Conservation (phyloP, 2,113 vertebrate genomes). For the Bombycilla garrulus region DNA sequence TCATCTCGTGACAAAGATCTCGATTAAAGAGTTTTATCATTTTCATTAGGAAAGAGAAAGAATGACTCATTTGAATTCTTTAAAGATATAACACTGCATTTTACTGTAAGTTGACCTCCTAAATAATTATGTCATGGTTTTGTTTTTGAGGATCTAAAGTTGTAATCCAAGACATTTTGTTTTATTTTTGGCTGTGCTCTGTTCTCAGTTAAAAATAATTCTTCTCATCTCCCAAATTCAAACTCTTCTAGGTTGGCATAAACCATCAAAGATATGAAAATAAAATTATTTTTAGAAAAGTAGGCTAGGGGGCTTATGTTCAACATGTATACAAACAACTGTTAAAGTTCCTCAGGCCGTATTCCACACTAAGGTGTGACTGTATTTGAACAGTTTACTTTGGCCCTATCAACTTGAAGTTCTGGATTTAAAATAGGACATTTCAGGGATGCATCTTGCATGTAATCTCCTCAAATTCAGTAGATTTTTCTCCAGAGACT, state of each 20-base stretch:
- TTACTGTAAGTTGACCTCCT: background rate
- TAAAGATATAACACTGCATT: background rate
- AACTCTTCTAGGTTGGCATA: background rate
- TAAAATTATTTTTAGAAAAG: constrained; percentile 13
- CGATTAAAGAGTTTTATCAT: background rate
- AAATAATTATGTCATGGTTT: constrained; percentile 5
- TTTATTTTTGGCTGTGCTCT: background rate
- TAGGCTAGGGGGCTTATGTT: background rate
- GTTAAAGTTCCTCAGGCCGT: background rate
- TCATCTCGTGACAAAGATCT: background rate
- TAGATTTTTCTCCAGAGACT: background rate
- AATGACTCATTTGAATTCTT: background rate
- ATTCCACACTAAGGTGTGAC: background rate
- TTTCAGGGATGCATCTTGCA: background rate
- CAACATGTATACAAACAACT: background rate
- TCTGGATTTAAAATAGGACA: background rate
- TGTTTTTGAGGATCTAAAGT: constrained; percentile 21
- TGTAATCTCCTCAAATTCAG: background rate
- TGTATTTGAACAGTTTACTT: background rate
- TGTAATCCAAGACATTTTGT: background rate
- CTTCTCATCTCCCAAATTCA: background rate
- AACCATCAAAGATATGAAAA: background rate
- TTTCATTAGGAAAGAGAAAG: background rate
- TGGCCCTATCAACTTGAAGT: background rate
- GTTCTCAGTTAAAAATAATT: constrained; percentile 20